These are phyloP conservation scores for Phasianus colchicus DNA, from an alignment of 2,113 vertebrate species.

Conservation along the genomic window DNA sequence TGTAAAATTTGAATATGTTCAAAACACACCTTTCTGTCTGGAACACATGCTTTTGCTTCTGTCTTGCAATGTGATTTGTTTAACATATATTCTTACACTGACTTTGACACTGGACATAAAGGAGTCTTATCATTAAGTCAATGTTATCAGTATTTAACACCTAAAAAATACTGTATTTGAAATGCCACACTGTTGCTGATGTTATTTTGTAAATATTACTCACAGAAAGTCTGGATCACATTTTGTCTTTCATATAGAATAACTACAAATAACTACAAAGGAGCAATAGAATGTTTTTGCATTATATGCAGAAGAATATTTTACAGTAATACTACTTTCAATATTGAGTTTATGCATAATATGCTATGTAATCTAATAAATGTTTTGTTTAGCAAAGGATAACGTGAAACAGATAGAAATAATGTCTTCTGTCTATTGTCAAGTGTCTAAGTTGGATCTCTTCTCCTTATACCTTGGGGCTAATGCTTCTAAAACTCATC, in stretches of 20 bases:
- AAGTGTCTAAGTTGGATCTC: neutral
- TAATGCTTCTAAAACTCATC: neutral
- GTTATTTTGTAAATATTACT: neutral
- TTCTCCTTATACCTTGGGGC: neutral
- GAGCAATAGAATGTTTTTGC: neutral
- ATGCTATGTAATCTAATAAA: neutral
- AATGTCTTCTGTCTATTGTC: neutral
- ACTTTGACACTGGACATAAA: neutral
- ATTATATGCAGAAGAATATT: neutral
- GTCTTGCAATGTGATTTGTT: neutral
- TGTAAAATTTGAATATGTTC: neutral
- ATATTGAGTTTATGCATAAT: neutral
- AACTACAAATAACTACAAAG: neutral
- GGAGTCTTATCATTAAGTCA: neutral
- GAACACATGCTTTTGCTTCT: neutral
- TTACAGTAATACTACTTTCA: neutral
- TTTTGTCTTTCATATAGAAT: neutral
- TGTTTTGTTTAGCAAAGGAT: constrained; percentile 3
- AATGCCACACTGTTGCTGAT: neutral
- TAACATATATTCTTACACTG: neutral
- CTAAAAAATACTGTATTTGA: neutral
- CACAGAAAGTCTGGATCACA: neutral
- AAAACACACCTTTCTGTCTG: neutral
- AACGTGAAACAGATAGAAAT: constrained; percentile 26
- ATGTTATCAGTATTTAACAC: neutral